Conservation (phyloP, 2,113 vertebrate genomes). For the Ameiurus melas region DNA sequence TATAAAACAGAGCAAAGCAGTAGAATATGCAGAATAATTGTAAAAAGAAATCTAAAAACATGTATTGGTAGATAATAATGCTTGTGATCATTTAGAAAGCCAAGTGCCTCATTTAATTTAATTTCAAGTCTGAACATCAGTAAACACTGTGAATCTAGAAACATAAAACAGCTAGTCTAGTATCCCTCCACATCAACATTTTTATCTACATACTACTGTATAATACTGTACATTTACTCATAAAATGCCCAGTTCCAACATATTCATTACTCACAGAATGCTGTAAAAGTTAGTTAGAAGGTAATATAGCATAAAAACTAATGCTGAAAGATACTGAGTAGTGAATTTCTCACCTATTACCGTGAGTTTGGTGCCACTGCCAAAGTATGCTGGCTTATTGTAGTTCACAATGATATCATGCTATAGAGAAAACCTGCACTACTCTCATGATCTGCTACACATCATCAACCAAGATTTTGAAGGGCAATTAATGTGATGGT, state of each 20-base stretch:
- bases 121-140: not conserved
- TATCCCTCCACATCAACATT: not conserved
- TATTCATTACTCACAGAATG: not conserved
- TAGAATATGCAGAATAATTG: not conserved
- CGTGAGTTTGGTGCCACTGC: slow-evolving; percentile 76
- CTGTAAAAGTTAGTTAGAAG: not conserved
- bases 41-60: not conserved
- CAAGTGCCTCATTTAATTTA: not conserved
- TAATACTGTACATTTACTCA: not conserved
- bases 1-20: not conserved
- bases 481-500: not conserved
- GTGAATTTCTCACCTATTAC: slow-evolving; percentile 63
- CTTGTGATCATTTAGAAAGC: not conserved
- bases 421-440: slow-evolving; percentile 65
- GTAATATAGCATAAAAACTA: not conserved
- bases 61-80: not conserved
- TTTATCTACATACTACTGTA: not conserved
- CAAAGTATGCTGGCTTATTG: slow-evolving; percentile 68
- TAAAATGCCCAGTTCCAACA: not conserved
- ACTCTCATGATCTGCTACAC: not conserved
- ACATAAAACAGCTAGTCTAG: slow-evolving; percentile 48
- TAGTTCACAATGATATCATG: slow-evolving; percentile 70
- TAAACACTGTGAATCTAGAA: not conserved
- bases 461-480: not conserved
- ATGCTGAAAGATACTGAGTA: not conserved